A percentile compares a stretch with the other conserved stretches of the same genome.
Conservation (phyloP, 2,113 vertebrate species). For the Plectropomus leopardus region DNA sequence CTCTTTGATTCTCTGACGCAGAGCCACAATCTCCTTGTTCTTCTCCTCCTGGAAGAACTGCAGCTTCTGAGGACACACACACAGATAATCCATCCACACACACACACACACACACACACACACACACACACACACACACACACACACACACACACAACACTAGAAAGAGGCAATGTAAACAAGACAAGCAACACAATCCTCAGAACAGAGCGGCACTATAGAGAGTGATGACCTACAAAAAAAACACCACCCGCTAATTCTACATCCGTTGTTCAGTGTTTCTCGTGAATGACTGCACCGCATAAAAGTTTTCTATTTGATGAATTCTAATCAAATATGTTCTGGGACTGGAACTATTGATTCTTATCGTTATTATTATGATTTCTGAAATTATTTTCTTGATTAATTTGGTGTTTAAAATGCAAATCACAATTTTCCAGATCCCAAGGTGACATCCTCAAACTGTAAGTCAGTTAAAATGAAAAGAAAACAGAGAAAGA, state of each 20-base stretch:
- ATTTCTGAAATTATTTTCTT: neutral
- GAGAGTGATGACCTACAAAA: neutral
- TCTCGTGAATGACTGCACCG: neutral
- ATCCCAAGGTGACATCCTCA: neutral
- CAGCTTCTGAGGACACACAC: slow-evolving; percentile 70
- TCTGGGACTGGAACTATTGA: no score
- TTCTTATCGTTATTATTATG: no score
- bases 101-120: slow-evolving; percentile 40
- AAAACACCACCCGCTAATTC: neutral
- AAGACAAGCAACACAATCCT: slow-evolving; percentile 1
- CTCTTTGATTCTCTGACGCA: slow-evolving; percentile 76
- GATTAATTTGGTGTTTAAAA: neutral
- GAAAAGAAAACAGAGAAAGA: neutral
- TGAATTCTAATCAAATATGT: neutral
- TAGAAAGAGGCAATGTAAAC: neutral
- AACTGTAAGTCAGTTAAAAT: neutral
- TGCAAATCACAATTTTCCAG: neutral
- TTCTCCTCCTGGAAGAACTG: slow-evolving; percentile 79
- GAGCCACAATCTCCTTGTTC: slow-evolving; percentile 66
- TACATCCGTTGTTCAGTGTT: neutral
- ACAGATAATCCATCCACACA: slow-evolving; percentile 19
- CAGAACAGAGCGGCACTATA: neutral
- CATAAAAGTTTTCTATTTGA: neutral
- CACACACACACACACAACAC: slow-evolving; percentile 11
- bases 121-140: slow-evolving; percentile 28